A percentile compares a stretch with the other conserved stretches of the same genome.
Evolutionary conservation across 2,888 invertebrate genomes (phyloP).

Genomic region (Steromphala cineraria): DNA sequence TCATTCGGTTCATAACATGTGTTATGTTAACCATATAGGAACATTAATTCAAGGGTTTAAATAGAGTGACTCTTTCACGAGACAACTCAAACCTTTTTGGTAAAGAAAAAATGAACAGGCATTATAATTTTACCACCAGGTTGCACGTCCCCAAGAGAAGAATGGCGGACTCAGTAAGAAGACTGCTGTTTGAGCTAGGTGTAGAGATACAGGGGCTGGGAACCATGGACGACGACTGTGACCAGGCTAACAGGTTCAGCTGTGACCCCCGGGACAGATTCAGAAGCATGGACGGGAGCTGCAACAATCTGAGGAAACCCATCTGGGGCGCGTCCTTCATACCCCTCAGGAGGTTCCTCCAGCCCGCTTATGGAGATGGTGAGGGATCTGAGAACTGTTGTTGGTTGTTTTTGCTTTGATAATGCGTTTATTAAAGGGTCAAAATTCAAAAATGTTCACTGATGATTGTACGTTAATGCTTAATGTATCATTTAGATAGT

Average conservation of each 20-base stretch:
- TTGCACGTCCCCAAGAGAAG: not conserved
- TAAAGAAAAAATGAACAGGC: too few species aligned
- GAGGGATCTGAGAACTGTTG: too few species aligned
- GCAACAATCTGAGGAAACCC: constrained; percentile 50
- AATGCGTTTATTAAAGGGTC: too few species aligned
- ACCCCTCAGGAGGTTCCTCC: constrained; percentile 43
- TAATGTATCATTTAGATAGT: too few species aligned
- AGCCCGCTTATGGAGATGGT: constrained; percentile 48
- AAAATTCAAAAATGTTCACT: too few species aligned
- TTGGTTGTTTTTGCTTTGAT: too few species aligned
- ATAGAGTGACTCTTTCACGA: too few species aligned
- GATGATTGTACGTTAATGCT: too few species aligned
- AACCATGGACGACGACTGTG: constrained; percentile 10
- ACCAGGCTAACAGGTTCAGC: not conserved
- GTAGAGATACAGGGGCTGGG: not conserved
- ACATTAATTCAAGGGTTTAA: too few species aligned
- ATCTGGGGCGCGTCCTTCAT: constrained; percentile 41
- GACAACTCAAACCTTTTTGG: too few species aligned
- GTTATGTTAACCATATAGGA: too few species aligned
- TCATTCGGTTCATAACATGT: too few species aligned
- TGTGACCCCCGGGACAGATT: constrained; percentile 35
- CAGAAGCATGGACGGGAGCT: constrained; percentile 49
- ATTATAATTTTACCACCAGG: not conserved
- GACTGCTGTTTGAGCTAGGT: not conserved
- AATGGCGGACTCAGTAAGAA: not conserved